Evolutionary conservation across 2,113 vertebrate genomes (phyloP).

Genomic region (cat (Felis catus)): DNA sequence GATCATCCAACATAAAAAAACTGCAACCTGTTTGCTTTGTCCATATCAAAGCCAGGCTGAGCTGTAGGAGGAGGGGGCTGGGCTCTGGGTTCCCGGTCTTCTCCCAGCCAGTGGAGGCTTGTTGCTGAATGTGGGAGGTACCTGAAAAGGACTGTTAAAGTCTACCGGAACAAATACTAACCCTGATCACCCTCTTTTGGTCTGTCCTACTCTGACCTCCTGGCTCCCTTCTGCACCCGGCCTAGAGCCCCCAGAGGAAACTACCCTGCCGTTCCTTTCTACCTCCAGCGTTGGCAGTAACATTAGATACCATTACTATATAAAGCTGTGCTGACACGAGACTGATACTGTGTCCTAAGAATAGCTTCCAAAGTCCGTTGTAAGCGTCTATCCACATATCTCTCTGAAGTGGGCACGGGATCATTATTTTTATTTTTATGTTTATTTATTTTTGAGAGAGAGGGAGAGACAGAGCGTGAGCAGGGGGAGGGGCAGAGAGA

Average conservation of each 20-base stretch:
- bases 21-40: neutral
- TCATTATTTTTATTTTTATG: neutral
- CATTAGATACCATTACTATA: neutral
- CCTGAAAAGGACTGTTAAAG: neutral
- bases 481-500: too few relatives aligned
- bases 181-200: neutral
- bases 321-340: neutral
- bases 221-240: neutral
- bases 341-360: neutral
- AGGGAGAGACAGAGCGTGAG: too few relatives aligned
- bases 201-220: neutral
- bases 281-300: neutral
- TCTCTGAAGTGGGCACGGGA: neutral
- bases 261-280: neutral
- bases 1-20: neutral
- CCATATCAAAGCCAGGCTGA: neutral
- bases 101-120: neutral
- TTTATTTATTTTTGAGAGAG: too few relatives aligned
- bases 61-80: fast-evolving
- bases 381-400: neutral
- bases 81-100: neutral
- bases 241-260: neutral
- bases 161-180: neutral
- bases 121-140: neutral
- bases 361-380: neutral